These are phyloP conservation scores for Apocheima hispidaria DNA, from an alignment of 2,888 invertebrate species.

Conservation along the genomic window DNA sequence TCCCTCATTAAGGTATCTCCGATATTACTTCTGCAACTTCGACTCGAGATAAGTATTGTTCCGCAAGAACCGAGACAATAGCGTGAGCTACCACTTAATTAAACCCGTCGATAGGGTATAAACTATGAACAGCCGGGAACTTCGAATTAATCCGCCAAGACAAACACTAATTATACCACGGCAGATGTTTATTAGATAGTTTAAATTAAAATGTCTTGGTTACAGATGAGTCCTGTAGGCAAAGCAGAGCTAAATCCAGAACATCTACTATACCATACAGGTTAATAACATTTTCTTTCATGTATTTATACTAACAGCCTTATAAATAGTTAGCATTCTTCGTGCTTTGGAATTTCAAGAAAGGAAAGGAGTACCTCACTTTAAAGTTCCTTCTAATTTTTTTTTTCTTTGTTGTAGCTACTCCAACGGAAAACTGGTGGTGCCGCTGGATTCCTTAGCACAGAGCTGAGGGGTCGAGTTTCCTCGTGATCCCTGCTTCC, in stretches of 20 bases:
- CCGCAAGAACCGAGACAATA: conserved; percentile 79
- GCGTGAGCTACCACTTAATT: conserved; percentile 82
- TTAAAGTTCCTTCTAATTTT: conserved; percentile 16
- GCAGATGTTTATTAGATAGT: conserved; percentile 36
- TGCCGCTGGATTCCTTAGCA: conserved; percentile 86
- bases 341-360: conserved; percentile 22
- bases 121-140: conserved; percentile 67
- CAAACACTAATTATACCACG: conserved; percentile 53
- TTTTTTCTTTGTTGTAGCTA: conserved; percentile 79
- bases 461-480: conserved; percentile 79
- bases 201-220: conserved; percentile 63
- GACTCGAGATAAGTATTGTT: conserved; percentile 82
- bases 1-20: conserved; percentile 84
- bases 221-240: conserved; percentile 85
- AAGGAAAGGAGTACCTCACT: background rate
- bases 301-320: conserved; percentile 43
- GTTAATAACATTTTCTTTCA: conserved; percentile 68
- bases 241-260: conserved; percentile 86
- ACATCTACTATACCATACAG: conserved; percentile 84
- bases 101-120: conserved; percentile 72
- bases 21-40: conserved; percentile 83
- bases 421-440: conserved; percentile 87
- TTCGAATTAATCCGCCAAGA: conserved; percentile 68
- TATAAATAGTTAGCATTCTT: conserved; percentile 21
- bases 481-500: conserved; percentile 74